Conservation (phyloP, 2,888 invertebrate species). For the Syrista parreyssii region DNA sequence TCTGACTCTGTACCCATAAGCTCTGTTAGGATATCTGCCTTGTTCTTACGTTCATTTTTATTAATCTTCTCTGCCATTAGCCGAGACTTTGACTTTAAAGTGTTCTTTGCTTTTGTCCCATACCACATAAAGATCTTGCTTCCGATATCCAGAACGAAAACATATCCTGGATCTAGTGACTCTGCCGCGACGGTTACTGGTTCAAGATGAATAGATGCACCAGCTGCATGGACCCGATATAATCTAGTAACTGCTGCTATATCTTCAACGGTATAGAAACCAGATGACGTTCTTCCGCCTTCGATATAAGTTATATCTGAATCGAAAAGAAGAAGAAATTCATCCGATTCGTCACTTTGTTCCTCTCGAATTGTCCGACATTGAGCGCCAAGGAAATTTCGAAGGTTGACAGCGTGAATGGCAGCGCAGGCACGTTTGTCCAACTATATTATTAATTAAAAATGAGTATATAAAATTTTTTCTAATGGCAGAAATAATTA, state of each 20-base stretch:
- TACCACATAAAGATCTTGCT: slow-evolving; percentile 91
- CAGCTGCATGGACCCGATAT: slow-evolving; percentile 91
- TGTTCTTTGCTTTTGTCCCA: slow-evolving; percentile 88
- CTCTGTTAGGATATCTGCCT: slow-evolving; percentile 89
- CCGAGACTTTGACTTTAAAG: slow-evolving; percentile 87
- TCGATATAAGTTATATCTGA: slow-evolving; percentile 93
- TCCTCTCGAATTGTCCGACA: slow-evolving; percentile 96
- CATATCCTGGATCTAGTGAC: slow-evolving; percentile 90
- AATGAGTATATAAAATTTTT: slow-evolving; percentile 15
- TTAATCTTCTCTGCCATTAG: slow-evolving; percentile 98
- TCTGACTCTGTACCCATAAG: slow-evolving; percentile 83
- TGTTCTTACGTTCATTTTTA: slow-evolving; percentile 97
- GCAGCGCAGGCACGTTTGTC: slow-evolving; percentile 97
- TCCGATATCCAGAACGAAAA: slow-evolving; percentile 92
- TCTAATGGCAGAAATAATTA: slow-evolving; percentile 1
- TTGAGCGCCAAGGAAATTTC: slow-evolving; percentile 94
- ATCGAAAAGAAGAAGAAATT: slow-evolving; percentile 93
- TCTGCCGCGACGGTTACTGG: slow-evolving; percentile 79
- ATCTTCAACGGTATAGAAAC: slow-evolving; percentile 97
- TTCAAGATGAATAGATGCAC: slow-evolving; percentile 88
- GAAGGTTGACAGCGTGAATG: slow-evolving; percentile 98
- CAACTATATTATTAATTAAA: slow-evolving; percentile 68
- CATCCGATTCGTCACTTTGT: slow-evolving; percentile 96
- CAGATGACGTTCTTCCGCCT: slow-evolving; percentile 96
- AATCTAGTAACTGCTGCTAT: slow-evolving; percentile 84